Evolutionary conservation across 2,797 vertebrate species (phyloP), one percentile per base, ranked within the genome.

Genomic region (Heterohyrax brucei): DNA sequence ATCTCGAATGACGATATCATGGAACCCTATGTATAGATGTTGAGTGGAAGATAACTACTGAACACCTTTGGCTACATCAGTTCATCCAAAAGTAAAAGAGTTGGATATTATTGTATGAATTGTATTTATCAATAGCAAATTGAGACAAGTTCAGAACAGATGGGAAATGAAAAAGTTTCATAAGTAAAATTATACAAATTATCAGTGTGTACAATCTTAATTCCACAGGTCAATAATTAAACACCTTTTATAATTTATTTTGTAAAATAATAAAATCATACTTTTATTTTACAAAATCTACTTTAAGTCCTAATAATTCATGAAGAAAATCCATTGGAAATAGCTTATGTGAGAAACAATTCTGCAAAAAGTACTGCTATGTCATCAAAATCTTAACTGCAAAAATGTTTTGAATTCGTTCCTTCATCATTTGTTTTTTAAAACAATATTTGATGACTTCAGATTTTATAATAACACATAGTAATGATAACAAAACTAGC

Each of bases 261-360:
- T 61, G 2, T 61, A 61, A 61, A 61, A 61, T 61, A 0, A n/a
- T n/a, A n/a, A n/a, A n/a, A n/a, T n/a, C n/a, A n/a, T n/a, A n/a
- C n/a, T 61, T 61, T 61, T 61, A 61, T 61, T 61, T 61, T 61
- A 21, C 59, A 89, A 76, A 92, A 4, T 75, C 61, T 78, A 19
- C 28, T 2, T 68, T 61, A 66, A 95, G 44, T 79, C 18, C 62
- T 59, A 48, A 50, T 26, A 87, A 81, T 48, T 62, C 6, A 53
- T 50, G 24, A 13, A 80, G n/a, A 94, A 89, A 90, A 68, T 9
- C 8, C 21, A 61, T 68, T 83, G 68, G 46, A 94, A 83, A 89
- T 62, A 90, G 22, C 1, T 50, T 83, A 87, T 3, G 24, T 61
- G 61, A 93, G 22, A 59, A 66, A 59, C 6, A 48, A 61, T 83